A percentile compares a stretch with the other conserved stretches of the same genome.
These are phyloP conservation scores for Lophotriccus pileatus DNA, from an alignment of 2,797 vertebrate genomes.

Conservation along the genomic window DNA sequence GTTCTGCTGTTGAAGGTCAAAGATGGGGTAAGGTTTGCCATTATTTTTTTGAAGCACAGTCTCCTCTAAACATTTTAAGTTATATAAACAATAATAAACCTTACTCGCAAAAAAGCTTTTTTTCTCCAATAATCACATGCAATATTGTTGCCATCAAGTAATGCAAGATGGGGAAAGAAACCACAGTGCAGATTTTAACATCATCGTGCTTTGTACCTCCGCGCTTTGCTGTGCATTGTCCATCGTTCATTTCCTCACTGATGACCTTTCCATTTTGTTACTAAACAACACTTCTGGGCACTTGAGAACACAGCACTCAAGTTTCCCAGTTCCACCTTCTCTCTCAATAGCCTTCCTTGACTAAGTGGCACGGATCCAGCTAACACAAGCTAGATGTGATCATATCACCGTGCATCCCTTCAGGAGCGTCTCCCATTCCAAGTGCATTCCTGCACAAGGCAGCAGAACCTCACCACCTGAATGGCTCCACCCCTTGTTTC, in stretches of 20 bases:
- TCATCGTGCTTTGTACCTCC: not conserved
- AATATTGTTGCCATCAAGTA: not conserved
- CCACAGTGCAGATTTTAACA: not conserved
- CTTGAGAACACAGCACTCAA: not conserved
- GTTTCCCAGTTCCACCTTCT: not conserved
- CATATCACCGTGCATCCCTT: fast-evolving
- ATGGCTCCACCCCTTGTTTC: not conserved
- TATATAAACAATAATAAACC: not conserved
- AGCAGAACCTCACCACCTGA: not conserved
- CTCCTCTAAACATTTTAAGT: not conserved
- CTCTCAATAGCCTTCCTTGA: not conserved
- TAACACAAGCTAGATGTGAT: not conserved
- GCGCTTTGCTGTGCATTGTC: fast-evolving
- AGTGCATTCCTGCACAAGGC: not conserved
- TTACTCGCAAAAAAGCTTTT: not conserved
- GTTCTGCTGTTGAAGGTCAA: not conserved
- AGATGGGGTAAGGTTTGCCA: not conserved
- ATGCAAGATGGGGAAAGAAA: not conserved
- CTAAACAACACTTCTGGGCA: not conserved
- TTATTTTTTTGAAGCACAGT: not conserved
- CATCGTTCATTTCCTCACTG: not conserved
- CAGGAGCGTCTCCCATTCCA: not conserved
- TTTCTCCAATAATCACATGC: fast-evolving
- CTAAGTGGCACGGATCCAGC: not conserved
- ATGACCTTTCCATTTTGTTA: not conserved